Evolutionary conservation across 2,797 vertebrate species (phyloP).

Genomic region (Pipistrellus pipistrellus): DNA sequence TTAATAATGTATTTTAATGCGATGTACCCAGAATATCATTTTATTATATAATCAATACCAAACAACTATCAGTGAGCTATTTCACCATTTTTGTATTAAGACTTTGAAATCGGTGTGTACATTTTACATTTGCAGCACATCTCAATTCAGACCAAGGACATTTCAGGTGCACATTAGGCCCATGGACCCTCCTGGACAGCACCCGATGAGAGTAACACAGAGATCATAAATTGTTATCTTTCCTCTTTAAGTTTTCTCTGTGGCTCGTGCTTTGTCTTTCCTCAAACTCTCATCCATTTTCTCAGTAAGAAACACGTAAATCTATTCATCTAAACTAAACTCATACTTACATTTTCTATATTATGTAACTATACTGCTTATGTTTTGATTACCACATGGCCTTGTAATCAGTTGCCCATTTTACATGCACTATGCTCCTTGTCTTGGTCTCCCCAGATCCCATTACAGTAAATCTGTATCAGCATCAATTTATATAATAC

Average conservation of each 20-base stretch:
- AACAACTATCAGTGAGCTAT: background rate
- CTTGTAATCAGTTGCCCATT: background rate
- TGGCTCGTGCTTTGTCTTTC: background rate
- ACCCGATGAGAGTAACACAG: rapidly evolving
- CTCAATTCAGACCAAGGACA: background rate
- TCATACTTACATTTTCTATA: background rate
- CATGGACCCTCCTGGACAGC: background rate
- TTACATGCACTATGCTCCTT: background rate
- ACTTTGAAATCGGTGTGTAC: background rate
- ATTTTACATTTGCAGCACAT: background rate
- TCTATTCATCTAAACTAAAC: background rate
- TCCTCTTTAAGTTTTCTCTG: background rate
- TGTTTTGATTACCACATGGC: background rate
- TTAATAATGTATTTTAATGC: background rate
- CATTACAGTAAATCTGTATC: background rate
- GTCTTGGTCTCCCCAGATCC: background rate
- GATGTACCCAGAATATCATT: background rate
- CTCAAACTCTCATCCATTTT: background rate
- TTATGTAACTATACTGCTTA: background rate
- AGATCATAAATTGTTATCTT: background rate
- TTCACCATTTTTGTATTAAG: background rate
- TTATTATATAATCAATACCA: background rate
- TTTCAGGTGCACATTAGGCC: background rate
- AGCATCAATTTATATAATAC: background rate
- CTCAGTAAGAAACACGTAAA: background rate